A percentile compares a stretch with the other conserved stretches of the same genome.
Conservation (phyloP, 2,113 vertebrate species). For the Caretta caretta region DNA sequence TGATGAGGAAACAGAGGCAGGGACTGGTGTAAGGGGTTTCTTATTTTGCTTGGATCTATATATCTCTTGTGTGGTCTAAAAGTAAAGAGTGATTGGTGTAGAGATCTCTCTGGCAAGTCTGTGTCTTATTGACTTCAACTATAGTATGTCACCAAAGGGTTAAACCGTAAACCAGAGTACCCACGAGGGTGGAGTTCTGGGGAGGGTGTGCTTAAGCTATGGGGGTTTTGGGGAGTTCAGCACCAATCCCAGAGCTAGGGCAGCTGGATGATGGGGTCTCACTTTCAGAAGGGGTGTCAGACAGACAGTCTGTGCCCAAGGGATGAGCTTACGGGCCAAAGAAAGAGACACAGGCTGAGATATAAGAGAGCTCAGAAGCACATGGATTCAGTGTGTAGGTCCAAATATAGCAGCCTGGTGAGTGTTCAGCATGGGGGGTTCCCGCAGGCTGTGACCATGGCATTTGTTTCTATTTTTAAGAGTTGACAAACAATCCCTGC, state of each 20-base stretch:
- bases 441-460: background rate
- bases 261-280: too few species aligned
- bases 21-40: background rate
- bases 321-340: background rate
- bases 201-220: background rate
- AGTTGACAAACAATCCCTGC: background rate
- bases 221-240: background rate
- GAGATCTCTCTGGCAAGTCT: background rate
- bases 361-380: background rate
- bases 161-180: background rate
- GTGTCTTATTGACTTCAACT: background rate
- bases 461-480: background rate
- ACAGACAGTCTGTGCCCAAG: background rate
- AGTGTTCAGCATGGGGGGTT: background rate
- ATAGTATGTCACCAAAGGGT: too few species aligned
- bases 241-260: too few species aligned
- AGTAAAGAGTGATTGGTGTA: background rate
- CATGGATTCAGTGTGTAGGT: background rate
- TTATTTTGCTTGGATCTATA: background rate
- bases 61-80: background rate
- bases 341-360: accelerated
- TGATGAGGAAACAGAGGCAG: background rate
- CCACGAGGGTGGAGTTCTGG: background rate
- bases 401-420: accelerated
- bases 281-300: too few species aligned